These are phyloP conservation scores for Oscheius myriophilus DNA, from an alignment of 2,888 invertebrate genomes.

Conservation along the genomic window DNA sequence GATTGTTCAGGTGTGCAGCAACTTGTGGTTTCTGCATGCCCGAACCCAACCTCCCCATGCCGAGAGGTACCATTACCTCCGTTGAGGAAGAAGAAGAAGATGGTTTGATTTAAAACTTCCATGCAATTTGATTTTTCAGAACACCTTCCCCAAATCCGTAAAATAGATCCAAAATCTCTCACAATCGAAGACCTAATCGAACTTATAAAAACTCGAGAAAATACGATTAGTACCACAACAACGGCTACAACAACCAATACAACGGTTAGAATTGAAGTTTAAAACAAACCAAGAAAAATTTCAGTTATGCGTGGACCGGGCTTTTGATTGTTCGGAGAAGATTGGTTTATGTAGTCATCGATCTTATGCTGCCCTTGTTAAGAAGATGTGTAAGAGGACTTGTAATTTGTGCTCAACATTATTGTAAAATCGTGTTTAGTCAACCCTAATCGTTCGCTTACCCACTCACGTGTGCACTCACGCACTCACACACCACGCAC, in stretches of 20 bases:
- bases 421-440: too few species aligned
- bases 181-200: constrained; percentile 5
- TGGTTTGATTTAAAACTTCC: not conserved
- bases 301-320: not conserved
- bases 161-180: not conserved
- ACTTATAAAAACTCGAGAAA: not conserved
- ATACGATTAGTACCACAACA: not conserved
- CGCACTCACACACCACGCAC: too few species aligned
- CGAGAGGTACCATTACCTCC: not conserved
- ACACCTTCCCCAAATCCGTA: not conserved
- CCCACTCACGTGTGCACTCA: too few species aligned
- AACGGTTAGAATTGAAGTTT: too few species aligned
- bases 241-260: not conserved
- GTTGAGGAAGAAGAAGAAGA: not conserved
- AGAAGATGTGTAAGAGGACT: not conserved
- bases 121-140: not conserved
- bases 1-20: not conserved
- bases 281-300: not conserved
- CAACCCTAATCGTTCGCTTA: too few species aligned
- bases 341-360: not conserved
- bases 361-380: not conserved
- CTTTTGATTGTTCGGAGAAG: not conserved
- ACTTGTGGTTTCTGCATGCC: constrained; percentile 2
- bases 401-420: not conserved
- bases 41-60: not conserved